A percentile compares a stretch with the other conserved stretches of the same genome.
Evolutionary conservation across 1,140 invertebrate species (phyloP).

Genomic region (roundworm (Caenorhabditis elegans)): WBcel235 BX284606.5:12750001-12750500

Average conservation of each 20-base stretch:
- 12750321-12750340: too few species aligned
- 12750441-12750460: too few species aligned
- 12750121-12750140: background rate
- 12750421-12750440: too few species aligned
- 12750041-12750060: background rate
- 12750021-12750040: background rate
- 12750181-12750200: background rate
- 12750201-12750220: background rate
- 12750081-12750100: background rate
- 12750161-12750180: background rate
- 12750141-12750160: background rate
- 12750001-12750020: conserved; percentile 15
- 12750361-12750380: too few species aligned
- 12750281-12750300: too few species aligned
- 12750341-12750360: too few species aligned
- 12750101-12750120: conserved; percentile 8
- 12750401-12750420: too few species aligned
- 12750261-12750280: background rate
- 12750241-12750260: background rate
- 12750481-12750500: too few species aligned
- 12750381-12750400: too few species aligned
- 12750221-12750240: background rate
- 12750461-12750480: too few species aligned
- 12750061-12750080: background rate
- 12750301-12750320: too few species aligned